phyloP scores from a whole-genome alignment of 1,140 invertebrate genomes.

The Lethocerus indicus region DNA sequence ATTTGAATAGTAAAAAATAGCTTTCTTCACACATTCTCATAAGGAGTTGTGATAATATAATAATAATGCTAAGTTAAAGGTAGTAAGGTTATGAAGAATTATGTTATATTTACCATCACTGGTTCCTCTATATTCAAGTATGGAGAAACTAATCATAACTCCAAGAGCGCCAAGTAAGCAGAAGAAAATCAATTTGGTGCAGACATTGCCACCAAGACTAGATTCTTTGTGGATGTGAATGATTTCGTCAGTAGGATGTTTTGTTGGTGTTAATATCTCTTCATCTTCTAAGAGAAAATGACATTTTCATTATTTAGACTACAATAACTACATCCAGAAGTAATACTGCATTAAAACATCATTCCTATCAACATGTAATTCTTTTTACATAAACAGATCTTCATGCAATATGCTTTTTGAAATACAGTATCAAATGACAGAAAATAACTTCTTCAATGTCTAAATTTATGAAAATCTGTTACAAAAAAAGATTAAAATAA shows the following conservation, averaged over 20 bases:
- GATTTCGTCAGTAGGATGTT: slow-evolving; percentile 31
- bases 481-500: too few relatives aligned
- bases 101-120: slow-evolving; percentile 34
- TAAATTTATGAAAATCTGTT: too few relatives aligned
- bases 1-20: too few relatives aligned
- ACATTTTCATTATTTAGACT: too few relatives aligned
- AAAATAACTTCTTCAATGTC: too few relatives aligned
- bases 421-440: too few relatives aligned
- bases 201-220: slow-evolving; percentile 57
- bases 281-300: slow-evolving; percentile 15
- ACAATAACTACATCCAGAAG: too few relatives aligned
- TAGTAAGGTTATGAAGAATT: background rate
- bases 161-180: slow-evolving; percentile 45
- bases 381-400: too few relatives aligned
- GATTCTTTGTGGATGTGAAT: slow-evolving; percentile 58
- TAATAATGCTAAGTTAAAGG: background rate
- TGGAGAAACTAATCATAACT: slow-evolving; percentile 53
- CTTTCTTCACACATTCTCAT: background rate
- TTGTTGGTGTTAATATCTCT: slow-evolving; percentile 7
- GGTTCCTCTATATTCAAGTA: slow-evolving; percentile 56
- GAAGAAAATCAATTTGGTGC: slow-evolving; percentile 67
- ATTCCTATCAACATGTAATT: too few relatives aligned
- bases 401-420: too few relatives aligned
- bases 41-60: background rate
- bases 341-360: too few relatives aligned